Percentiles rank a stretch among this genome's conserved stretches.
phyloP scores from a whole-genome alignment of 1,140 invertebrate genomes.

The Drosophila miranda region DNA sequence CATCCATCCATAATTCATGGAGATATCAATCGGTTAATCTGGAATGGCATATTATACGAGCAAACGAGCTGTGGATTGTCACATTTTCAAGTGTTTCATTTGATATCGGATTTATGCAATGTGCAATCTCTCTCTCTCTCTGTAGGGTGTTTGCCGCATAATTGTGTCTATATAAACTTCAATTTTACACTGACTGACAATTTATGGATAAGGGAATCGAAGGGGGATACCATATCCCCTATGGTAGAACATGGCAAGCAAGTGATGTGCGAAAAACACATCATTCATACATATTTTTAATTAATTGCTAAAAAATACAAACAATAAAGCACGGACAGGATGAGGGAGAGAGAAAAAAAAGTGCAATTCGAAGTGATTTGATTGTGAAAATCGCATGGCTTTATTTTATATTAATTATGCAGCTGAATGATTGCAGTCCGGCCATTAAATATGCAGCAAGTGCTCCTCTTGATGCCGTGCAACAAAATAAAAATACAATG shows the following conservation, averaged over 20 bases:
- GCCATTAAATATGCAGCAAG: conserved; percentile 54
- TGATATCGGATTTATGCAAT: conserved; percentile 22
- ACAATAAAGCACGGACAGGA: conserved; percentile 23
- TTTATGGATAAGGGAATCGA: conserved; percentile 42
- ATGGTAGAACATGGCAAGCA: conserved; percentile 20
- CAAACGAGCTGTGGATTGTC: conserved; percentile 49
- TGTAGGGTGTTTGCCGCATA: conserved; percentile 20
- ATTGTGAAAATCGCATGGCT: conserved; percentile 66
- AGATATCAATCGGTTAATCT: conserved; percentile 41
- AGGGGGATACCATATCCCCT: not conserved
- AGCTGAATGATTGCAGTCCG: conserved; percentile 70
- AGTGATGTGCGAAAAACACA: conserved; percentile 54
- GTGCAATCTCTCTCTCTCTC: conserved; percentile 27
- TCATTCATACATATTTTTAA: conserved; percentile 67
- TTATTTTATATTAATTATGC: conserved; percentile 80
- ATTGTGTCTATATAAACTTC: conserved; percentile 46
- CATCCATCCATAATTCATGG: conserved; percentile 34
- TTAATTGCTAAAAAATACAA: conserved; percentile 65
- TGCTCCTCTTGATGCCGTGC: not conserved
- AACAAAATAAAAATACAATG: conserved; percentile 47
- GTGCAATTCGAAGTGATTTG: conserved; percentile 64
- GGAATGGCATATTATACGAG: conserved; percentile 47
- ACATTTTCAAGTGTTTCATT: conserved; percentile 25
- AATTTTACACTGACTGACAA: conserved; percentile 35
- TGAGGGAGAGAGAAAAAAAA: not conserved